A percentile compares a stretch with the other conserved stretches of the same genome.
phyloP scores from a whole-genome alignment of 2,888 invertebrate genomes.

The Conchocele bisecta region DNA sequence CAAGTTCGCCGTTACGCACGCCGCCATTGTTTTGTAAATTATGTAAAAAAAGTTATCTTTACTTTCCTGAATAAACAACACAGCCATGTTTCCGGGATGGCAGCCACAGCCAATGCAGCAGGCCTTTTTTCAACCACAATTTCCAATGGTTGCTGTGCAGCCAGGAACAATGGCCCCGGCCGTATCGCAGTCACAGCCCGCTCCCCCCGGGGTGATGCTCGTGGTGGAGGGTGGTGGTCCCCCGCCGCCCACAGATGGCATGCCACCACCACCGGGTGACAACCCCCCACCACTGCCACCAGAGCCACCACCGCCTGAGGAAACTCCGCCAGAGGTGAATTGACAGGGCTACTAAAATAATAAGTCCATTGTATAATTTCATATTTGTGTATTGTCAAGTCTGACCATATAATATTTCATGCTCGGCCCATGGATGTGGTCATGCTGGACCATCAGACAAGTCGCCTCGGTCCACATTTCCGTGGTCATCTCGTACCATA shows the following conservation, averaged over 20 bases:
- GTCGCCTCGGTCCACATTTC: too few species aligned
- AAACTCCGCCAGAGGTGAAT: slow-evolving; percentile 39
- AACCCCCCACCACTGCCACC: slow-evolving; percentile 78
- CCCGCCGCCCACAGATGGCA: slow-evolving; percentile 41
- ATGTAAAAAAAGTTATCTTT: not conserved
- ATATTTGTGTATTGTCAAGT: too few species aligned
- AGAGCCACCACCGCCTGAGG: slow-evolving; percentile 75
- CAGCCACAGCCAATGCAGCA: slow-evolving; percentile 47
- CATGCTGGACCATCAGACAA: too few species aligned
- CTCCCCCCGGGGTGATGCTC: slow-evolving; percentile 24
- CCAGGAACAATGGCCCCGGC: slow-evolving; percentile 24
- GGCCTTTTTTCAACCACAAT: slow-evolving; percentile 40
- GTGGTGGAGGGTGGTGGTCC: slow-evolving; percentile 17
- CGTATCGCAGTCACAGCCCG: slow-evolving; percentile 33
- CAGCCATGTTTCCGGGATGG: slow-evolving; percentile 56
- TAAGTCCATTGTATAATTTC: too few species aligned
- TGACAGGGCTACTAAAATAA: too few species aligned
- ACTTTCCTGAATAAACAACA: not conserved
- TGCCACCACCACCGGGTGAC: slow-evolving; percentile 74
- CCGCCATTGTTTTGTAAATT: slow-evolving; percentile 3
- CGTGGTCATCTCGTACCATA: too few species aligned
- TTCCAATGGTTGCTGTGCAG: slow-evolving; percentile 49
- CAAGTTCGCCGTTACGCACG: too few species aligned
- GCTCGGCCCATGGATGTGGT: too few species aligned
- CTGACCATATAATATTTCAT: too few species aligned